These are phyloP conservation scores for Pedicia rivosa DNA, from an alignment of 2,888 invertebrate species.

Conservation along the genomic window DNA sequence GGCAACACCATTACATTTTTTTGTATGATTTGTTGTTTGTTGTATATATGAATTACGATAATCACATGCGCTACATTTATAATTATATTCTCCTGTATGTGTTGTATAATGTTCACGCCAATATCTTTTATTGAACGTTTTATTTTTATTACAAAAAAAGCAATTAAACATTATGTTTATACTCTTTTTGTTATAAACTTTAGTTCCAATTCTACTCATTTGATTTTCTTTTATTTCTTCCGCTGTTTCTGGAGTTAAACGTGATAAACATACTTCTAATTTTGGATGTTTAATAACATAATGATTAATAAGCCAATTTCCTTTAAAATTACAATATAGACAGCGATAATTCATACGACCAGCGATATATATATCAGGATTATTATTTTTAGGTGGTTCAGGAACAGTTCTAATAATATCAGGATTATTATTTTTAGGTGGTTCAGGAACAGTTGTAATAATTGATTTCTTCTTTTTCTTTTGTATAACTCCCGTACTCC, in stretches of 20 bases:
- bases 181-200: neutral
- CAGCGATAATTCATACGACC: constrained; percentile 12
- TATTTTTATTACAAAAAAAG: constrained; percentile 20
- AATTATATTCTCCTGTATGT: constrained; percentile 67
- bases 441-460: neutral
- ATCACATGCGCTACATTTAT: constrained; percentile 44
- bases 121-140: constrained; percentile 11
- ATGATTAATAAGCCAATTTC: constrained; percentile 37
- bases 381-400: too few species aligned
- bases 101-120: constrained; percentile 50
- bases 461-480: neutral
- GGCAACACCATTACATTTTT: constrained; percentile 8
- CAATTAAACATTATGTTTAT: constrained; percentile 15
- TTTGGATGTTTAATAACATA: constrained; percentile 46
- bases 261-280: constrained; percentile 46
- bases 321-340: constrained; percentile 17
- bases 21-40: constrained; percentile 11
- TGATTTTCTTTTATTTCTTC: constrained; percentile 6
- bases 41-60: constrained; percentile 9
- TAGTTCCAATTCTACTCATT: neutral
- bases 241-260: constrained; percentile 30
- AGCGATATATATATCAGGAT: constrained; percentile 16
- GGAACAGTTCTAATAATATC: too few species aligned
- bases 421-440: neutral
- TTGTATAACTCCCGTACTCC: neutral